Base-by-base conservation (phyloP, 2,113 vertebrate genomes). In the Accipiter cooperii region DNA sequence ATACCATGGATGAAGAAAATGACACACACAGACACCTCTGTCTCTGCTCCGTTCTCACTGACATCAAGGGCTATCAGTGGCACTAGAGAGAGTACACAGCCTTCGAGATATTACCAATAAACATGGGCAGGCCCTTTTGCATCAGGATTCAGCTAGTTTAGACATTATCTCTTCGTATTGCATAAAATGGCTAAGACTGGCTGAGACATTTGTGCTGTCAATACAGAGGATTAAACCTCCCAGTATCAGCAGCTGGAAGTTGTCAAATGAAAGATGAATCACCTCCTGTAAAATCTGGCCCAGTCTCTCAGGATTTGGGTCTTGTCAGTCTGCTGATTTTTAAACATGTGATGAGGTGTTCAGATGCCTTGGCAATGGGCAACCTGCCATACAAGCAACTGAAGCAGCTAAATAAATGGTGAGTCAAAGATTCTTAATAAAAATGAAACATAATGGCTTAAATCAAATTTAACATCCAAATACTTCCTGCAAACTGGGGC, bases 401-500 rank as follows among this genome's bases (percentile, higher is more conserved):
- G 38, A 88, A 93, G 52, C 57, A 93, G 40, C 60, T 74, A 60
- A 93, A 93, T 74, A 86, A 90, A 87, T 52, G 83, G 63, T 49
- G 75, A 87, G 78, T 74, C 75, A 88, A 91, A 84, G 79, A 84
- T n/a, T 90, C 83, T 81, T 51, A 73, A 55, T 90, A 81, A 94
- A 94, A 90, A 90, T 90, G 76, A 92, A 92, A 71, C 64, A 64
- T 84, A 89, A 92, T 93, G 73, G 65, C 65, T 94, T 84, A 81
- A 93, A 97, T 94, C 36, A 84, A 95, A 96, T 93, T 90, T 93
- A 90, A 71, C 51, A 81, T 92, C 81, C 75, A 93, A 71, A 85
- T 85, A 80, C 66, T 93, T 96, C 88, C 93, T 95, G 94, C 38
- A 71, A 90, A 89, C 80, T 81, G 80, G 76, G 61, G 55, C 76